These are phyloP conservation scores for Petrocephalus sullivani DNA, from an alignment of 2,797 vertebrate genomes.

Conservation along the genomic window DNA sequence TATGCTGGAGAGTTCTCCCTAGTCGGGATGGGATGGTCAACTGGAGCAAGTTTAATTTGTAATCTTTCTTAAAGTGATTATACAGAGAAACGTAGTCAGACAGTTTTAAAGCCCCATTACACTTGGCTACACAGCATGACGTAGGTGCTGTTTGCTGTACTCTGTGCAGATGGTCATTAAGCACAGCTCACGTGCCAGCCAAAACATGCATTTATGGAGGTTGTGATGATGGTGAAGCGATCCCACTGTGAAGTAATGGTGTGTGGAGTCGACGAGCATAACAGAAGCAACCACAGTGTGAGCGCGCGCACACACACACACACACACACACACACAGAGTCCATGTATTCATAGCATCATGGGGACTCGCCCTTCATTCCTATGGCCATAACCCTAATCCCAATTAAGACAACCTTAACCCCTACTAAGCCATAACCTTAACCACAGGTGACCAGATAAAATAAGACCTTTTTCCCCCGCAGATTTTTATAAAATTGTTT, in stretches of 20 bases:
- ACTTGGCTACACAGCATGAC: neutral
- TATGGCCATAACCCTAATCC: neutral
- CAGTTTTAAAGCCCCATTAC: neutral
- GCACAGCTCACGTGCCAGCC: neutral
- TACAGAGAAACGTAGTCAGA: neutral
- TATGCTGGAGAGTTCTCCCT: neutral
- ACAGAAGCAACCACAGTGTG: conserved; percentile 31
- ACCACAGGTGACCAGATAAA: neutral
- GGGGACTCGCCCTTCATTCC: neutral
- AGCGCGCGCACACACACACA: neutral
- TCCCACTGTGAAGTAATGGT: conserved; percentile 21
- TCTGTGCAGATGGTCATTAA: conserved; percentile 20
- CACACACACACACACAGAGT: neutral
- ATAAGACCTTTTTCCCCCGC: neutral
- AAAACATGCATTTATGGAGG: conserved; percentile 25
- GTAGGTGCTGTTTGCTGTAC: conserved; percentile 35
- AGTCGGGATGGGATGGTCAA: neutral
- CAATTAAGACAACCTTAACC: neutral
- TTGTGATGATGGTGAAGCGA: neutral
- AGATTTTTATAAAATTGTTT: neutral
- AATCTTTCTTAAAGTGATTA: neutral
- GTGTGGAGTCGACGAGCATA: neutral
- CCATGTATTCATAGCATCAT: neutral
- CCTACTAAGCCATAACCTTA: neutral
- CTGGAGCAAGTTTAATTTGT: neutral